phyloP scores from a whole-genome alignment of 2,113 vertebrate genomes.

The Chionis minor region DNA sequence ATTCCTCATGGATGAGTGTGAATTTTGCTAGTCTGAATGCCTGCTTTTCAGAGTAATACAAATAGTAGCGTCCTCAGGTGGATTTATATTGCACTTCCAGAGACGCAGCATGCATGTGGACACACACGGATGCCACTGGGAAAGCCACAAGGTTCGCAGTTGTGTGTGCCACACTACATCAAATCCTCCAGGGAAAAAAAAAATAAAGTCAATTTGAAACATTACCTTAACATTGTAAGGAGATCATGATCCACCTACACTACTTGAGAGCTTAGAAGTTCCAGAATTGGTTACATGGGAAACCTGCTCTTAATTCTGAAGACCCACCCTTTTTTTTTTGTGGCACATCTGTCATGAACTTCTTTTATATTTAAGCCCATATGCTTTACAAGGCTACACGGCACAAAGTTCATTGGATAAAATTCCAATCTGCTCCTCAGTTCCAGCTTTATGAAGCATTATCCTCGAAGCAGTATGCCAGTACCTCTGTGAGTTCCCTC shows the following conservation, averaged over 20 bases:
- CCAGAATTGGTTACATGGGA: background rate
- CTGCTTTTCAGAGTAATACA: background rate
- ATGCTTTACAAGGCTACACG: background rate
- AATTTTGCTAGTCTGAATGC: no score
- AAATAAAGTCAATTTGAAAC: background rate
- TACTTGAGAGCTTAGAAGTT: background rate
- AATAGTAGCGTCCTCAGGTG: background rate
- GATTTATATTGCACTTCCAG: background rate
- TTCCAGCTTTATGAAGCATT: background rate
- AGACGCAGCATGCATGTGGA: accelerated
- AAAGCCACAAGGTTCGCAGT: background rate
- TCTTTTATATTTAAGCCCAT: background rate
- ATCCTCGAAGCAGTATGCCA: accelerated
- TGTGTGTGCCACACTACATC: background rate
- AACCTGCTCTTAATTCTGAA: background rate
- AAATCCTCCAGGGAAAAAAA: background rate
- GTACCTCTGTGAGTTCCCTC: background rate
- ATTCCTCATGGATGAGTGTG: background rate
- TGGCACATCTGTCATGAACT: background rate
- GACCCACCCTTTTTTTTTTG: background rate
- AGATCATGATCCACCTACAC: background rate
- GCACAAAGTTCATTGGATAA: background rate
- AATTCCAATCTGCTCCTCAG: background rate
- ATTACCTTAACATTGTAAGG: background rate
- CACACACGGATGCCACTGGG: background rate